A percentile compares a stretch with the other conserved stretches of the same genome.
Evolutionary conservation across 1,140 invertebrate species (phyloP).

Genomic region (Monochamus saltuarius): DNA sequence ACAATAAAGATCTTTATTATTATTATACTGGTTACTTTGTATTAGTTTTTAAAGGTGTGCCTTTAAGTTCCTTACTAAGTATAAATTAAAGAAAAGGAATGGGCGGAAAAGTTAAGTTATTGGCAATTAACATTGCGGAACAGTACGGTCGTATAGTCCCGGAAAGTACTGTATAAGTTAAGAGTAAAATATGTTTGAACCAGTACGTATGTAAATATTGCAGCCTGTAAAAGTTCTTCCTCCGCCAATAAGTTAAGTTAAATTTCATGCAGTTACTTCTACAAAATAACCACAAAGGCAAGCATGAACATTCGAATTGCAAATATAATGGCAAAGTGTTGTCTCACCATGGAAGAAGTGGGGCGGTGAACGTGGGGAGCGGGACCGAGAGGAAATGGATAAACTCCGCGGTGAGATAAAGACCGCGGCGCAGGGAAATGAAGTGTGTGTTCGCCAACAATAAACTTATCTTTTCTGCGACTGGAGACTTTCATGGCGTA

Average conservation of each 20-base stretch:
- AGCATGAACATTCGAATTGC: constrained; percentile 40
- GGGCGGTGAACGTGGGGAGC: constrained; percentile 21
- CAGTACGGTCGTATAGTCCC: neutral
- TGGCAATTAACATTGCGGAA: constrained; percentile 4
- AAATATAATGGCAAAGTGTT: constrained; percentile 42
- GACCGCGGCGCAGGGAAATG: constrained; percentile 43
- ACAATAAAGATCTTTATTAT: too few species aligned
- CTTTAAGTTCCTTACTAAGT: too few species aligned
- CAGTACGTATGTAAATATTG: constrained; percentile 26
- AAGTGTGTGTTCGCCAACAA: constrained; percentile 46
- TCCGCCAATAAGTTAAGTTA: constrained; percentile 34
- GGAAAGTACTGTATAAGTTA: neutral
- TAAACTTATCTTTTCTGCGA: constrained; percentile 46
- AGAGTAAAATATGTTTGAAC: constrained; percentile 10
- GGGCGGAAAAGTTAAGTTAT: too few species aligned
- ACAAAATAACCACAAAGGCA: constrained; percentile 31
- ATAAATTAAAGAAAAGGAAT: too few species aligned
- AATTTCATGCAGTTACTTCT: constrained; percentile 33
- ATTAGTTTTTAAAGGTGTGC: too few species aligned
- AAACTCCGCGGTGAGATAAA: constrained; percentile 46
- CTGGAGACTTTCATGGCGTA: constrained; percentile 39
- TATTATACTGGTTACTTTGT: too few species aligned
- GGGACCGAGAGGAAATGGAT: constrained; percentile 44
- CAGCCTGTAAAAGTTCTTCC: constrained; percentile 28
- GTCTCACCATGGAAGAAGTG: constrained; percentile 17